Evolutionary conservation across 2,113 vertebrate genomes (phyloP), one percentile per base, ranked within the genome.

Genomic region (Eclectus roratus): DNA sequence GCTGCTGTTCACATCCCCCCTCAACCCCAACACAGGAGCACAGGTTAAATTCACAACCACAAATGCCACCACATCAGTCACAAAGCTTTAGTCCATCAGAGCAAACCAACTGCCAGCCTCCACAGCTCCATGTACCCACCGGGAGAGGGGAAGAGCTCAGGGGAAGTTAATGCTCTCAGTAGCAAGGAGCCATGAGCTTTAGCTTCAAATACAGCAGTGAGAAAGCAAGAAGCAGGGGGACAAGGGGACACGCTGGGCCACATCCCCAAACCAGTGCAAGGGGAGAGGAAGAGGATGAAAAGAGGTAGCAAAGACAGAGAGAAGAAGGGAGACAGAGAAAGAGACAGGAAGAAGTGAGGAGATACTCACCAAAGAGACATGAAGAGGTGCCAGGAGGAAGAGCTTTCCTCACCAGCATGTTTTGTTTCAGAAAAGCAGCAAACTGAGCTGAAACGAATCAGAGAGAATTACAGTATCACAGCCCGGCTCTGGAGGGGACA

Each of bases 371-470:
- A 98, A 99, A 99, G 94, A 99, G 98, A 98, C 99, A 99, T 96
- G 99, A 99, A 95, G 99, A 98, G 89, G 98, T 98, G 98, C 99
- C 99, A 89, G 99, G 98, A 99, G 99, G 98, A 98, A 99, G 98
- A 97, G 98, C 98, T 98, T 99, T 99, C 99, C 99, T 99, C 98
- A 98, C 99, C 98, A 99, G 98, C 99, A 99, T 98, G 97, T 99
- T 99, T 98, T 99, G 99, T 99, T 99, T 99, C 98, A 99, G 99
- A 99, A 99, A 99, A 98, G 99, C 99, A 98, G 99, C 99, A 85
- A 99, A 99, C 98, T 99, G 99, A 98, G 99, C 99, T 99, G 98
- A 97, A 98, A 98, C 94, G 97, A 98, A 98, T 97, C 96, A 98
- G 97, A 98, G 96, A 98, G 96, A 98, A 96, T 97, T 91, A 98